Evolutionary conservation across 1,140 invertebrate species (phyloP).

Genomic region (Caerostris extrusa): DNA sequence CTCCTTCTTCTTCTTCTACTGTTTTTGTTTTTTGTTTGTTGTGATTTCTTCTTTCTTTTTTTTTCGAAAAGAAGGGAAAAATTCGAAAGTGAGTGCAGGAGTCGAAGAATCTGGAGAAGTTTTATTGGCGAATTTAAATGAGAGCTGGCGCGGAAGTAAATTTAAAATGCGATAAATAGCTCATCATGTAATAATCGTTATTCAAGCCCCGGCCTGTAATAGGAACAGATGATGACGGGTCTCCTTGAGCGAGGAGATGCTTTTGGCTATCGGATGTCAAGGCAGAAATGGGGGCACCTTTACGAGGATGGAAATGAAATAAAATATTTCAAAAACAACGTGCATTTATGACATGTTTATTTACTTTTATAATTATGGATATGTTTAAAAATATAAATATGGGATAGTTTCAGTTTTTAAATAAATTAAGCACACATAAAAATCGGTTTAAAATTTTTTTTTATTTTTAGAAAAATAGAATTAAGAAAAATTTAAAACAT

Average conservation of each 20-base stretch:
- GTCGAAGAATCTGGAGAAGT: conserved; percentile 3
- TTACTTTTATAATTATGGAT: neutral
- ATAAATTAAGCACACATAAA: no score
- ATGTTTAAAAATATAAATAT: neutral
- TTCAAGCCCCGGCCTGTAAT: conserved; percentile 51
- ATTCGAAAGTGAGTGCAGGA: neutral
- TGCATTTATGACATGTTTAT: neutral
- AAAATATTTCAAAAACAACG: neutral
- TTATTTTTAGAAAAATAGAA: no score
- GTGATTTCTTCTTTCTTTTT: neutral
- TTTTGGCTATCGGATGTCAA: no score
- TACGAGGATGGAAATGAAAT: no score
- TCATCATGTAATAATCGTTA: conserved; percentile 75
- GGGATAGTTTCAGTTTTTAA: no score
- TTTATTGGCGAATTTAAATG: conserved; percentile 75
- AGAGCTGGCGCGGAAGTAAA: conserved; percentile 58
- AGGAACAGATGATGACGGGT: neutral
- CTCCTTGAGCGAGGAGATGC: neutral
- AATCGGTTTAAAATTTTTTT: no score
- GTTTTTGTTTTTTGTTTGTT: neutral
- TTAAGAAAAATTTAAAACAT: no score
- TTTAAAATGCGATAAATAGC: conserved; percentile 75
- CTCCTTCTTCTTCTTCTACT: neutral
- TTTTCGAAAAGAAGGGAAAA: neutral
- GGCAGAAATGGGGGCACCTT: no score